A percentile compares a stretch with the other conserved stretches of the same genome.
phyloP scores from a whole-genome alignment of 2,888 invertebrate genomes.

The Eilema depressum region DNA sequence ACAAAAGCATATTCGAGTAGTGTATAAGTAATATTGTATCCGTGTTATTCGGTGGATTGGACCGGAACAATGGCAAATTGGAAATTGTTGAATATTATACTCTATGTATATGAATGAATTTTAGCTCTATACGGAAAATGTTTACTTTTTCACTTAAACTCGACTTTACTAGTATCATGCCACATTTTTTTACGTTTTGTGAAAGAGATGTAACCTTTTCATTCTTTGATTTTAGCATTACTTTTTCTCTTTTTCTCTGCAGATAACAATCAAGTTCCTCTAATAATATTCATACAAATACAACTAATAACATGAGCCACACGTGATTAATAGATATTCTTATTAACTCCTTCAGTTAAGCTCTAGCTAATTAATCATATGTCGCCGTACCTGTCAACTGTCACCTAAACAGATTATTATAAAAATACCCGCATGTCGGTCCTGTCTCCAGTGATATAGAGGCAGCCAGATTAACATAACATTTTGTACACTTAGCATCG shows the following conservation, averaged over 20 bases:
- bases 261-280: neutral
- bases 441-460: neutral
- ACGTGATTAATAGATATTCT: neutral
- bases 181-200: neutral
- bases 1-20: conserved; percentile 53
- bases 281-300: neutral
- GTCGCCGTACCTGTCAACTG: neutral
- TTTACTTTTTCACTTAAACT: too few species aligned
- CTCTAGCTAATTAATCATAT: neutral
- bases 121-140: neutral
- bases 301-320: neutral
- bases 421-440: neutral
- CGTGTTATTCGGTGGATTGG: conserved; percentile 34
- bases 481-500: neutral
- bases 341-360: neutral
- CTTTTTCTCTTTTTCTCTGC: too few species aligned
- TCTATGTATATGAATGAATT: neutral
- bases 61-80: conserved; percentile 38
- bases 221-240: too few species aligned
- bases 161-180: neutral
- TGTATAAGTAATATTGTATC: conserved; percentile 56
- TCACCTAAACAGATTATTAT: conserved; percentile 1
- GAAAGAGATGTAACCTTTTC: neutral
- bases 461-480: neutral
- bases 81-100: conserved; percentile 24